These are phyloP conservation scores for Drosophila littoralis DNA, from an alignment of 1,140 invertebrate genomes.

Conservation along the genomic window DNA sequence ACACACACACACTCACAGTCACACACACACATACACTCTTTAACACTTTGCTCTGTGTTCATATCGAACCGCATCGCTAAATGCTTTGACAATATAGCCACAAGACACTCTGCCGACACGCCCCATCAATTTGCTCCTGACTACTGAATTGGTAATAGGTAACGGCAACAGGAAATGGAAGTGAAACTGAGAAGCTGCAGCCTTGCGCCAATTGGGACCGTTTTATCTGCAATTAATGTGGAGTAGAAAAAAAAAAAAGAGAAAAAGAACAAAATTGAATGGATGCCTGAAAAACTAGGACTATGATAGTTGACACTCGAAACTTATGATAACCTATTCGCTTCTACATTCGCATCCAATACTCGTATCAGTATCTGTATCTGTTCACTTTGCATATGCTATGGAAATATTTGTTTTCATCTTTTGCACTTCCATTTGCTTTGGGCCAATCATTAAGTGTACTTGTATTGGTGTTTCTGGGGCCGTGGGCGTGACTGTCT, in stretches of 20 bases:
- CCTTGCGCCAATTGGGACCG: conserved; percentile 49
- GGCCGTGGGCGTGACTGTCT: background rate
- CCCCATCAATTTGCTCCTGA: conserved; percentile 3
- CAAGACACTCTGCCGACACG: conserved; percentile 9
- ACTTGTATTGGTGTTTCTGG: conserved; percentile 17
- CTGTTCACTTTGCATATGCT: conserved; percentile 51
- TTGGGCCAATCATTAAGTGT: conserved; percentile 56
- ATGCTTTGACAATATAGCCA: conserved; percentile 53
- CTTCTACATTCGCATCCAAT: background rate
- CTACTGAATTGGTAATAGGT: conserved; percentile 18
- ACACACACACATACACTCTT: background rate
- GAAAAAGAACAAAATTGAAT: background rate
- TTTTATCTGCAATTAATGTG: conserved; percentile 70
- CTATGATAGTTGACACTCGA: conserved; percentile 3
- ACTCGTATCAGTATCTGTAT: conserved; percentile 1
- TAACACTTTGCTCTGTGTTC: conserved; percentile 4
- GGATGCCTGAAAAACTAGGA: background rate
- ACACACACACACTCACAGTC: background rate
- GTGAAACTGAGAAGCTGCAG: background rate
- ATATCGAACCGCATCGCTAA: conserved; percentile 29
- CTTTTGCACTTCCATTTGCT: conserved; percentile 53
- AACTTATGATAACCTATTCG: conserved; percentile 10
- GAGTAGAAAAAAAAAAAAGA: background rate
- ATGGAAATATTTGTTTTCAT: conserved; percentile 37
- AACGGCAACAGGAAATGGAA: conserved; percentile 3